phyloP scores from a whole-genome alignment of 1,140 invertebrate genomes.

The Capitella teleta region DNA sequence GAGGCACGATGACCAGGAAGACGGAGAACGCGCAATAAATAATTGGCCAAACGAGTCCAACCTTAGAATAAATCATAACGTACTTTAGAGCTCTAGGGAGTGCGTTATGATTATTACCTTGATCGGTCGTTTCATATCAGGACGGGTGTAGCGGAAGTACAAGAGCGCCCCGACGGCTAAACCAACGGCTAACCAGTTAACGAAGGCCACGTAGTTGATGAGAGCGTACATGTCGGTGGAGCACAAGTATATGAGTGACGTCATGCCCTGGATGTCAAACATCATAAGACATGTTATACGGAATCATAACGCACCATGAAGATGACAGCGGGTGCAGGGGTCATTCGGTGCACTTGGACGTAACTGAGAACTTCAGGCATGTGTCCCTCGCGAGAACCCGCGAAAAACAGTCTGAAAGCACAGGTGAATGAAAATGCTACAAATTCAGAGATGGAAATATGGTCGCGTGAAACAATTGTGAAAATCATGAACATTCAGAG shows the following conservation, averaged over 20 bases:
- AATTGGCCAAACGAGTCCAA: slow-evolving; percentile 73
- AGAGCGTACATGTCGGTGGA: slow-evolving; percentile 85
- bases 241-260: slow-evolving; percentile 83
- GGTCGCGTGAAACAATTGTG: no score
- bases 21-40: slow-evolving; percentile 82
- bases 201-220: slow-evolving; percentile 97
- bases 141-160: slow-evolving; percentile 77
- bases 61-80: slow-evolving; percentile 37
- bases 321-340: slow-evolving; percentile 86
- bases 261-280: slow-evolving; percentile 68
- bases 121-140: slow-evolving; percentile 79
- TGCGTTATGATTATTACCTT: slow-evolving; percentile 53
- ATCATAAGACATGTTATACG: no score
- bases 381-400: slow-evolving; percentile 87
- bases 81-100: neutral
- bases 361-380: slow-evolving; percentile 93
- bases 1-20: slow-evolving; percentile 88
- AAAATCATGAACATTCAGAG: no score
- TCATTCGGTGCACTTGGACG: slow-evolving; percentile 78
- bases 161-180: slow-evolving; percentile 86
- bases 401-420: slow-evolving; percentile 73
- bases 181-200: slow-evolving; percentile 96
- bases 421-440: no score
- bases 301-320: slow-evolving; percentile 65
- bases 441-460: no score